phyloP scores from a whole-genome alignment of 2,797 vertebrate genomes.

The Artibeus lituratus region DNA sequence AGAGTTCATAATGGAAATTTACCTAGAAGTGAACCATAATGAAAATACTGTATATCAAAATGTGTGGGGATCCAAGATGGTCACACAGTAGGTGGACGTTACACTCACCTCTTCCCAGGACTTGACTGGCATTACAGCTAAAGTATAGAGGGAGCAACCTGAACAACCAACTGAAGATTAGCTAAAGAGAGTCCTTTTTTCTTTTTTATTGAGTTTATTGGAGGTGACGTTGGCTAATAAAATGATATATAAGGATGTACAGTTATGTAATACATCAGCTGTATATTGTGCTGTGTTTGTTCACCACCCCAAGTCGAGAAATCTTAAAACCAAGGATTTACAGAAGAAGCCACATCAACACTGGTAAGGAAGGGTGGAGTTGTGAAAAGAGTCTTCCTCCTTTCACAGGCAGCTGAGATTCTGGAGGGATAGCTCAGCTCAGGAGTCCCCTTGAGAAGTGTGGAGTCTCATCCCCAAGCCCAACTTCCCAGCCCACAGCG shows the following conservation, averaged over 20 bases:
- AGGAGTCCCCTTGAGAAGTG: neutral
- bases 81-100: neutral
- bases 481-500: no score
- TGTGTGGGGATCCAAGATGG: neutral
- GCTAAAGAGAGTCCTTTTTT: neutral
- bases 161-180: neutral
- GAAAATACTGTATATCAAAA: neutral
- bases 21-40: neutral
- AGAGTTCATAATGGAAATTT: neutral
- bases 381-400: neutral
- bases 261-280: neutral
- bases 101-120: neutral
- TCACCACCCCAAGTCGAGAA: neutral
- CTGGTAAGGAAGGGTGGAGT: no score
- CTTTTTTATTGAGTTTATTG: neutral
- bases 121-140: neutral
- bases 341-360: neutral
- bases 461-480: neutral
- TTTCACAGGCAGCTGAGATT: neutral
- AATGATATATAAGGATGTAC: neutral
- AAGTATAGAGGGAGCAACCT: neutral
- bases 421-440: neutral
- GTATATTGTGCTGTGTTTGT: neutral
- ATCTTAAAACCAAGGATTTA: neutral
- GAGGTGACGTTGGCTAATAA: neutral